phyloP scores from a whole-genome alignment of 1,140 invertebrate genomes.

The Rhyacophila brunnea region DNA sequence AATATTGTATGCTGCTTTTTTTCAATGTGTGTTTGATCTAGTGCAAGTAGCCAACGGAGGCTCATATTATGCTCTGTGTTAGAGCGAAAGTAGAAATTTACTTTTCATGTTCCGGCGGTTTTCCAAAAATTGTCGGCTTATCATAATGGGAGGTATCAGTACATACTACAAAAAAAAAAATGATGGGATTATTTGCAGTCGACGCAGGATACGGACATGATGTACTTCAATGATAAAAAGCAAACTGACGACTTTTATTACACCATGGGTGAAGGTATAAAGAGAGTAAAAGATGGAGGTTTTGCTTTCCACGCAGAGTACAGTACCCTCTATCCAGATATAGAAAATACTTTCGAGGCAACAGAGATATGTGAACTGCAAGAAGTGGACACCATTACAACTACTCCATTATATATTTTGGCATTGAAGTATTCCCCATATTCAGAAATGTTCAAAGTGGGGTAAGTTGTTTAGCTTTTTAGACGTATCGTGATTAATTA shows the following conservation, averaged over 20 bases:
- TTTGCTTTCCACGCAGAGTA: conserved; percentile 32
- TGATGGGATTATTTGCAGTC: conserved; percentile 10
- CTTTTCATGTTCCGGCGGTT: too few relatives aligned
- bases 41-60: too few relatives aligned
- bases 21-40: too few relatives aligned
- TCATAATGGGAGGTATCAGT: too few relatives aligned
- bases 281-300: conserved; percentile 21
- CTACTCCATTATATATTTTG: conserved; percentile 18
- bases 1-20: too few relatives aligned
- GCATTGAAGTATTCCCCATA: conserved; percentile 28
- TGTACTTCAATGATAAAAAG: conserved; percentile 30
- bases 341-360: conserved; percentile 31
- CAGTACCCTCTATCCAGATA: conserved; percentile 16
- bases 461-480: too few relatives aligned
- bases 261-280: conserved; percentile 18
- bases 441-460: conserved; percentile 31
- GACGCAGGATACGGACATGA: conserved; percentile 24
- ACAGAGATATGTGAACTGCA: conserved; percentile 33
- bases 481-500: too few relatives aligned
- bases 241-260: conserved; percentile 28
- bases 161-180: too few relatives aligned
- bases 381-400: conserved; percentile 28
- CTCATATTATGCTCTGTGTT: too few relatives aligned
- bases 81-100: too few relatives aligned
- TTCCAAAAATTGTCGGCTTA: too few relatives aligned